Evolutionary conservation across 2,797 vertebrate genomes (phyloP).

Genomic region (Sphenodon punctatus): DNA sequence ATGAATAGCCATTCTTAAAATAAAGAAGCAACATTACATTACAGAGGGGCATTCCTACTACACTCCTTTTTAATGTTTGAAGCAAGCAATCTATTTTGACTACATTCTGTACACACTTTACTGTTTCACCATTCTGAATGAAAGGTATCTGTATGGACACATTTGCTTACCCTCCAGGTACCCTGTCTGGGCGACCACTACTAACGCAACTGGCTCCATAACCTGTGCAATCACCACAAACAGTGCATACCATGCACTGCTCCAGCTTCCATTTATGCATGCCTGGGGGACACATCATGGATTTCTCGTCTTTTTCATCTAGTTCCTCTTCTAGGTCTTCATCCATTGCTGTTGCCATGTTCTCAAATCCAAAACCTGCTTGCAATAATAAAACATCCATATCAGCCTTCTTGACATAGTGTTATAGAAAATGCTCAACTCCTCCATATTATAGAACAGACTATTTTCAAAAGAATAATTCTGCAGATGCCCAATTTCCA

Average conservation of each 20-base stretch:
- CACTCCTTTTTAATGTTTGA: not conserved
- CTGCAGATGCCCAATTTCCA: not conserved
- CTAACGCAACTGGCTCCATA: constrained; percentile 98
- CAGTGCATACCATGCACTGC: constrained; percentile 99
- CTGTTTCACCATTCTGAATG: not conserved
- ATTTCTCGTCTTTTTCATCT: constrained; percentile 98
- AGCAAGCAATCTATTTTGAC: not conserved
- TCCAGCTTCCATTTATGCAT: constrained; percentile 99
- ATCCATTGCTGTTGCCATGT: constrained; percentile 99
- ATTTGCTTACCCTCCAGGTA: constrained; percentile 91
- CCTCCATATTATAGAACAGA: too few species aligned
- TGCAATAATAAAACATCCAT: not conserved
- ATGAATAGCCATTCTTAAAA: too few species aligned
- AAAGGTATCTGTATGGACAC: rapidly evolving
- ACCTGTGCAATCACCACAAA: constrained; percentile 97
- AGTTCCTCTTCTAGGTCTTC: constrained; percentile 97
- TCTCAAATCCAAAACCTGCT: constrained; percentile 92
- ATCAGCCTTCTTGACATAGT: not conserved
- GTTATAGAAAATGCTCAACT: not conserved
- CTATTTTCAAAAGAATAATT: not conserved
- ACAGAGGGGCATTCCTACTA: not conserved
- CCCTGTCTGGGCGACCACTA: constrained; percentile 94
- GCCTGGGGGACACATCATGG: constrained; percentile 98
- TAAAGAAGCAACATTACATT: too few species aligned
- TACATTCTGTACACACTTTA: not conserved